These are phyloP conservation scores for Paradisaea rubra DNA, from an alignment of 2,113 vertebrate genomes.

Conservation along the genomic window DNA sequence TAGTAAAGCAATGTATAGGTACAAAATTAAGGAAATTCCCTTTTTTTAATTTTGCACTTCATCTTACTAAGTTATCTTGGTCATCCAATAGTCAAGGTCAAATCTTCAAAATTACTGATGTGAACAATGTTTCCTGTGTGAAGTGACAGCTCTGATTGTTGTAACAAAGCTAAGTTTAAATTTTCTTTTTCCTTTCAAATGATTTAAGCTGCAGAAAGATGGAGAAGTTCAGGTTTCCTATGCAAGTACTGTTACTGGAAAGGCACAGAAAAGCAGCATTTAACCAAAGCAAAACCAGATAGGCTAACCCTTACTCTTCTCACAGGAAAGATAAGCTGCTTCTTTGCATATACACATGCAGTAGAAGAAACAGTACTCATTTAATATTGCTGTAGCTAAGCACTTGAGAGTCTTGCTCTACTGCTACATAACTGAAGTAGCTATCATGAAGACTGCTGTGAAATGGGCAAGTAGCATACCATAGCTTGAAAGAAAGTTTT, in stretches of 20 bases:
- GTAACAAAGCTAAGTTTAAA: not conserved
- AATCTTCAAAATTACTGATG: not conserved
- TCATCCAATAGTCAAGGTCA: not conserved
- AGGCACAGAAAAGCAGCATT: not conserved
- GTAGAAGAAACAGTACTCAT: not conserved
- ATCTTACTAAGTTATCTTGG: not conserved
- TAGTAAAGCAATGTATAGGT: not conserved
- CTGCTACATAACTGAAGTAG: not conserved
- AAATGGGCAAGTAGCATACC: not conserved
- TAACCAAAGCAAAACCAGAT: not conserved
- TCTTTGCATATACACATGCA: not conserved
- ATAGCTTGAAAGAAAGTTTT: not conserved
- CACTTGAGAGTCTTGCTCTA: not conserved
- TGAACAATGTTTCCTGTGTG: not conserved
- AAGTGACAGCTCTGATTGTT: not conserved
- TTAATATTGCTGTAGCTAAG: not conserved
- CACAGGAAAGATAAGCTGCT: not conserved
- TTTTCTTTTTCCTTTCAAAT: not conserved
- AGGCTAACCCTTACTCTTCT: not conserved
- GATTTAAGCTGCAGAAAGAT: not conserved
- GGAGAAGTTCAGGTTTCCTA: not conserved
- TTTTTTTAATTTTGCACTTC: not conserved
- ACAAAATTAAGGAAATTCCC: not conserved
- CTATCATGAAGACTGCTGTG: not conserved
- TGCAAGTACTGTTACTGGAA: not conserved